Base-by-base conservation (phyloP, 2,888 invertebrate genomes). In the Acrobasis suavella region DNA sequence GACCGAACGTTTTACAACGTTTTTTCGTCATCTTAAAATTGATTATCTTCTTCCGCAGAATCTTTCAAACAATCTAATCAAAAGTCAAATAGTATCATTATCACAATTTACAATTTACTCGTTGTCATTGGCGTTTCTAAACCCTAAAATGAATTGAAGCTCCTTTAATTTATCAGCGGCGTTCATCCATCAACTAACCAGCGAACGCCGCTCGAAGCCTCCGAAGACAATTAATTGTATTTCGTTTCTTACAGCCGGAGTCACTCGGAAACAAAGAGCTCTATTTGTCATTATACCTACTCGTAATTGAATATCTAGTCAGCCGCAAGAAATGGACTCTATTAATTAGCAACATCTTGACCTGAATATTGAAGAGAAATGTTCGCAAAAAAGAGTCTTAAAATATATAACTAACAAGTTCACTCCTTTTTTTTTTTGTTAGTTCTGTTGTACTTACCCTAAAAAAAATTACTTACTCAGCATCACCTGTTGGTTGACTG, bases 121-220 rank as follows among this genome's bases (percentile, higher is more conserved):
- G 56, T 16, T 22, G 56, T 56, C 46, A 56, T 42, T 42, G n/a
- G 14, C 56, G 42, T 56, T 56, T 15, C 56, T 38, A 38, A 54
- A 46, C 7, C 16, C 39, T 39, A 39, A 56, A 56, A 56, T 42
- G 46, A 56, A 56, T 56, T 9, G 56, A 42, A 42, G 22, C 39
- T 42, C 42, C 61, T 70, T 62, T 67, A 71, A 77, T 77, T 70
- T 67, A 77, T 78, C 75, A 77, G 71, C 60, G 60, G 65, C 15
- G 70, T 67, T 70, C 77, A 76, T 79, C 74, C 63, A 74, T 76
- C 74, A 77, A 71, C 72, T 72, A 73, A 77, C 77, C 75, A 74
- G 56, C 68, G 67, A 67, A 67, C 67, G 66, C 49, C 55, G 56
- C 62, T 60, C 58, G 52, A 56, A 60, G 65, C 59, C 42, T 56